These are phyloP conservation scores for Melanerpes aurifrons DNA, from an alignment of 2,113 vertebrate genomes.

Conservation along the genomic window DNA sequence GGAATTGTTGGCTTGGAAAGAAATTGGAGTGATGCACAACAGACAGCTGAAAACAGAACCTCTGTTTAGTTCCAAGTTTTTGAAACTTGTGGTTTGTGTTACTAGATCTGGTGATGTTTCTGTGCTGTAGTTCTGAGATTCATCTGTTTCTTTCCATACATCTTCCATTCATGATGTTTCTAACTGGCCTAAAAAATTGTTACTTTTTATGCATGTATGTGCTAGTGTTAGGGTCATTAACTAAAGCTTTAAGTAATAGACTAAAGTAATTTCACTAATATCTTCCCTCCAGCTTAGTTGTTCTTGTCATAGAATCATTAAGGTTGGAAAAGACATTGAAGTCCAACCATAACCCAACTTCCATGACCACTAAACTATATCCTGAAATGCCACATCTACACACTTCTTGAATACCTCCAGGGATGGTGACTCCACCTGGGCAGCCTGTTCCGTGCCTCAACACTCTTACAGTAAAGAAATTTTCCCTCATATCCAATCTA, in stretches of 20 bases:
- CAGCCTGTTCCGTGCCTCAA: too few species aligned
- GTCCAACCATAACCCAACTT: too few species aligned
- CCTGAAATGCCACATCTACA: too few species aligned
- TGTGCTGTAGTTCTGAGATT: not conserved
- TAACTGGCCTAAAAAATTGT: not conserved
- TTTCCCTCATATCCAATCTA: too few species aligned
- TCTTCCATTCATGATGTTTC: not conserved
- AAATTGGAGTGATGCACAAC: not conserved
- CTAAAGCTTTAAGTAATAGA: not conserved
- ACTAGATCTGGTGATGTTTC: not conserved
- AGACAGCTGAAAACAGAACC: not conserved
- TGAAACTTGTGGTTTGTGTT: not conserved
- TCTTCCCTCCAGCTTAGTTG: not conserved
- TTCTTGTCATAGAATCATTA: not conserved
- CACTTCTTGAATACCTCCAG: too few species aligned
- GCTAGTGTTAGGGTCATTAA: not conserved
- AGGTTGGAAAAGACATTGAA: too few species aligned
- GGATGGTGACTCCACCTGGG: too few species aligned
- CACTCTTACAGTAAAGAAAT: too few species aligned
- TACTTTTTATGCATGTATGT: not conserved
- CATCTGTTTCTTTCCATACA: not conserved
- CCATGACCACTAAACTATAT: too few species aligned
- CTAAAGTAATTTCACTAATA: not conserved
- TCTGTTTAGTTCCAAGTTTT: not conserved
- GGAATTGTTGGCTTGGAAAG: not conserved